Evolutionary conservation across 2,113 vertebrate species (phyloP).

Genomic region (Eulemur rufifrons): DNA sequence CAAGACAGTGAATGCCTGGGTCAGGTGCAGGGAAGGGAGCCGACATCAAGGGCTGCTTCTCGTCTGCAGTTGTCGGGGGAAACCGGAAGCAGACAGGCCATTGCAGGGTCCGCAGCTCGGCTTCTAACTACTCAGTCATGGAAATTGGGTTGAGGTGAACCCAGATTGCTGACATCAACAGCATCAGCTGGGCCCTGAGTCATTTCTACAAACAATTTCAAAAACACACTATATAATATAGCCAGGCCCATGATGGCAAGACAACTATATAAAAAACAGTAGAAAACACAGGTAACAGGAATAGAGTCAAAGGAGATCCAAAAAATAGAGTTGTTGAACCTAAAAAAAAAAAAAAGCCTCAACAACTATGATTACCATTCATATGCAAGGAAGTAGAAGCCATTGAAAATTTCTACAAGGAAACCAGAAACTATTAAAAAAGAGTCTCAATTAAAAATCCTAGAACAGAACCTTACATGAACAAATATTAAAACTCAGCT

Average conservation of each 20-base stretch:
- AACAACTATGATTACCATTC: no score
- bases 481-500: background rate
- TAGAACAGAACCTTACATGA: background rate
- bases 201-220: accelerated
- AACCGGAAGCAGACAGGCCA: background rate
- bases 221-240: background rate
- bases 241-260: accelerated
- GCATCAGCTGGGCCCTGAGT: background rate
- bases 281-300: background rate
- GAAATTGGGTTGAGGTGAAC: accelerated
- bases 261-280: accelerated
- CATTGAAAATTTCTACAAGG: background rate
- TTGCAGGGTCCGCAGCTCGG: background rate
- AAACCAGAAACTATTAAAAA: background rate
- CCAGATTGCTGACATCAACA: background rate
- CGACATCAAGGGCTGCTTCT: accelerated
- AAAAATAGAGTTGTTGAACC: background rate
- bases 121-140: accelerated
- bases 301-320: background rate
- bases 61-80: accelerated
- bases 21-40: accelerated
- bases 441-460: background rate
- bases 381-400: background rate
- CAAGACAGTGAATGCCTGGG: accelerated
- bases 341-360: background rate